Conservation (phyloP, 23 tunicate species). For the Diplosoma virens region DNA sequence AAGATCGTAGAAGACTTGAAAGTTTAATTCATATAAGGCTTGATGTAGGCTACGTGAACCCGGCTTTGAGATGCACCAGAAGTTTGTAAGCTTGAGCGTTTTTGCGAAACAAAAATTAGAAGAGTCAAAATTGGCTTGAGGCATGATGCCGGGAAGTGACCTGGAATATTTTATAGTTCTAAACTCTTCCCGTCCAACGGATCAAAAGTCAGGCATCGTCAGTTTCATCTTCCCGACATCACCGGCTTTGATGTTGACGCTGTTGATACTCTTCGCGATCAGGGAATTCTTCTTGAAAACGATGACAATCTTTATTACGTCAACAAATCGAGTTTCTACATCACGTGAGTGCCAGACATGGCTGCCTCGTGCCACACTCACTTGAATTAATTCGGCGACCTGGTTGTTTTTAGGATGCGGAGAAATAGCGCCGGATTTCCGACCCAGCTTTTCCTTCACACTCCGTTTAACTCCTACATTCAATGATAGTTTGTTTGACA, state of each 20-base stretch:
- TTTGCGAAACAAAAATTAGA: too few relatives aligned
- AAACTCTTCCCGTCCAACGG: neutral
- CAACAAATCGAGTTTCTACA: constrained; percentile 3
- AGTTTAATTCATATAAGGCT: too few relatives aligned
- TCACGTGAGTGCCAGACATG: constrained; percentile 31
- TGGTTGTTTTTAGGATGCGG: neutral
- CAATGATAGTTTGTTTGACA: too few relatives aligned
- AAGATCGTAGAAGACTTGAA: too few relatives aligned
- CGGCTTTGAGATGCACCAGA: too few relatives aligned
- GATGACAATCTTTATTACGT: constrained; percentile 12
- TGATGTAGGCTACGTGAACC: too few relatives aligned
- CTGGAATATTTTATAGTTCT: too few relatives aligned
- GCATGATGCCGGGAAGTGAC: too few relatives aligned
- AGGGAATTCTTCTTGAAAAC: neutral
- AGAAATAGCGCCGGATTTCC: neutral
- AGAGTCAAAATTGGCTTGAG: too few relatives aligned
- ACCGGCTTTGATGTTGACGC: neutral
- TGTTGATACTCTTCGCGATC: neutral
- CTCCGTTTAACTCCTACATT: neutral
- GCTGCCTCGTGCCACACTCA: too few relatives aligned
- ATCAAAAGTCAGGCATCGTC: neutral
- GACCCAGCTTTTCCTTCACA: neutral
- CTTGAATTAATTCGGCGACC: too few relatives aligned
- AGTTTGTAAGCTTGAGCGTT: too few relatives aligned
- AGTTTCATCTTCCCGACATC: neutral